A percentile compares a stretch with the other conserved stretches of the same genome.
These are phyloP conservation scores for Puntigrus tetrazona DNA, from an alignment of 2,113 vertebrate genomes.

Conservation along the genomic window DNA sequence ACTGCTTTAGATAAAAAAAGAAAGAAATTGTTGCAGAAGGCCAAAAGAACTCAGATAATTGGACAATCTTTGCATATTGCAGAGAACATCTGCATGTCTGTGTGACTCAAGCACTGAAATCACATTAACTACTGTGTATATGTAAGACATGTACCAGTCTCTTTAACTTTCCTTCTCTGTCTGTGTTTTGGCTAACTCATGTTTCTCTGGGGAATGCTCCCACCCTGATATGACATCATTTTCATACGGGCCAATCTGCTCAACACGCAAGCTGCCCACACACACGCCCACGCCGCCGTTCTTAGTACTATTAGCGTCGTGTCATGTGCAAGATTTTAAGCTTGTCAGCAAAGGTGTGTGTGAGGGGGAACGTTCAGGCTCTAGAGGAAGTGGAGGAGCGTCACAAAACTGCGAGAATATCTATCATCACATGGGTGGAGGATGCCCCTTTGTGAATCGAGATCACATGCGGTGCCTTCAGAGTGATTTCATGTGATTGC, in stretches of 20 bases:
- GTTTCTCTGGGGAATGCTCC: neutral
- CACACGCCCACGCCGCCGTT: neutral
- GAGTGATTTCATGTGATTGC: neutral
- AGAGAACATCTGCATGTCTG: neutral
- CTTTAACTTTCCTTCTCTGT: neutral
- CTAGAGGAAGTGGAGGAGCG: neutral
- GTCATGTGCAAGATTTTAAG: conserved; percentile 32
- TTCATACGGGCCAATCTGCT: conserved; percentile 19
- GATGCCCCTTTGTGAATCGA: conserved; percentile 3
- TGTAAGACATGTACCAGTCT: neutral
- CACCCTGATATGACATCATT: neutral
- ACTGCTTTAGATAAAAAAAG: conserved; percentile 27
- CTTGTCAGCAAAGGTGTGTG: neutral
- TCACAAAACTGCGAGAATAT: neutral
- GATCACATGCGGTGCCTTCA: neutral
- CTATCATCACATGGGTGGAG: conserved; percentile 6
- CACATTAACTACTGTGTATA: neutral
- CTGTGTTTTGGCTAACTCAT: neutral
- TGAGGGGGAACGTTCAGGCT: neutral
- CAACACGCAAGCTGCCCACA: conserved; percentile 13
- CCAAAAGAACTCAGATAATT: conserved; percentile 21
- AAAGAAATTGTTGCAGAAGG: neutral
- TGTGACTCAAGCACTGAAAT: neutral
- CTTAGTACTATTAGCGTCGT: conserved; percentile 8
- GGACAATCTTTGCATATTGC: neutral